Percentiles rank a stretch among this genome's conserved stretches.
phyloP scores from a whole-genome alignment of 2,113 vertebrate species.

The cat (Felis catus) region F.catus_Fca126_mat1.0 CM031419.1:150318001-150318500 shows the following conservation, averaged over 20 bases:
- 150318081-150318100: background rate
- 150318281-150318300: background rate
- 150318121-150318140: background rate
- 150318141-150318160: background rate
- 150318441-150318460: background rate
- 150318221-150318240: background rate
- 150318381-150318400: background rate
- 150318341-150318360: background rate
- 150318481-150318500: background rate
- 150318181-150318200: background rate
- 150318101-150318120: background rate
- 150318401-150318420: background rate
- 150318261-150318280: conserved; percentile 6
- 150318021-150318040: background rate
- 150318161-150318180: background rate
- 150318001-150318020: background rate
- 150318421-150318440: background rate
- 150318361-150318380: background rate
- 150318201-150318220: background rate
- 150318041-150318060: background rate
- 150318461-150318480: background rate
- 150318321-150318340: background rate
- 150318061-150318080: background rate
- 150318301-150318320: background rate
- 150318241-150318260: background rate